phyloP scores from a whole-genome alignment of 2,888 invertebrate genomes.

The Cataglyphis cursor region DNA sequence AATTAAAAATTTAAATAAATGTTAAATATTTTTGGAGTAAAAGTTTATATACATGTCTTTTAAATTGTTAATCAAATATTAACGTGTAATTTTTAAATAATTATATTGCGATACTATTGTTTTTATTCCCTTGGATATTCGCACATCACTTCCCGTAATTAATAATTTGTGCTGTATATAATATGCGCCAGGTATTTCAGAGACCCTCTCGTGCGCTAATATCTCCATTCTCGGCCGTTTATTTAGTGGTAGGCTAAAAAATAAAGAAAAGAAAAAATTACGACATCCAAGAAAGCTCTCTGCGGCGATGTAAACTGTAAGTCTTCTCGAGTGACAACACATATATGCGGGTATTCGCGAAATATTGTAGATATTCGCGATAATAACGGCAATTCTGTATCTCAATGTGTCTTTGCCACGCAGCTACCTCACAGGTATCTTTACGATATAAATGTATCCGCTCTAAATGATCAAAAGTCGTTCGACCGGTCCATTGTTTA shows the following conservation, averaged over 20 bases:
- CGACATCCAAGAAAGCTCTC: slow-evolving; percentile 14
- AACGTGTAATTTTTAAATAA: background rate
- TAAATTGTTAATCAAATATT: background rate
- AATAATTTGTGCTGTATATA: background rate
- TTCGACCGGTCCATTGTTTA: slow-evolving; percentile 64
- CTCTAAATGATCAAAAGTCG: slow-evolving; percentile 45
- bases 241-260: slow-evolving; percentile 18
- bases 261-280: slow-evolving; percentile 8
- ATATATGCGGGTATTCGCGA: slow-evolving; percentile 49
- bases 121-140: background rate
- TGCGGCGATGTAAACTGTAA: slow-evolving; percentile 21
- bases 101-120: background rate
- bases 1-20: slow-evolving; percentile 14
- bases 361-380: slow-evolving; percentile 54
- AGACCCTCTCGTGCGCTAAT: background rate
- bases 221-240: slow-evolving; percentile 42
- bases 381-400: slow-evolving; percentile 53
- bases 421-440: slow-evolving; percentile 12
- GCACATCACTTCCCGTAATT: background rate
- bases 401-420: slow-evolving; percentile 25
- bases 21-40: background rate
- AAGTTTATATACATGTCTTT: background rate
- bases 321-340: slow-evolving; percentile 43
- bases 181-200: slow-evolving; percentile 4
- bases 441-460: background rate